A percentile compares a stretch with the other conserved stretches of the same genome.
These are phyloP conservation scores for Zaprionus kolodkinae DNA, from an alignment of 1,140 invertebrate genomes.

Conservation along the genomic window DNA sequence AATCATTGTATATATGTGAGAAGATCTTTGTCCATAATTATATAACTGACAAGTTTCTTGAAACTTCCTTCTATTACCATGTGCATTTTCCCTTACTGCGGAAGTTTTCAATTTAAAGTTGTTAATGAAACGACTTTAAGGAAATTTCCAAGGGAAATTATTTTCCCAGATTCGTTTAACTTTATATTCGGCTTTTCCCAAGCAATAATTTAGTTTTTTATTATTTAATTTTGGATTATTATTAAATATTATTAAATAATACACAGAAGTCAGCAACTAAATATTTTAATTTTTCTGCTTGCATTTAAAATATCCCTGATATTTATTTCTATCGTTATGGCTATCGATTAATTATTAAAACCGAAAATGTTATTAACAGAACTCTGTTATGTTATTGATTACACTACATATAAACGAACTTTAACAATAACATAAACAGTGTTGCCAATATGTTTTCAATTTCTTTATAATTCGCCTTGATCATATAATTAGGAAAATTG, in stretches of 20 bases:
- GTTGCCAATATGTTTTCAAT: neutral
- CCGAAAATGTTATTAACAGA: neutral
- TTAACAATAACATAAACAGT: neutral
- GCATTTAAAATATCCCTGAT: too few relatives aligned
- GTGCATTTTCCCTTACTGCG: neutral
- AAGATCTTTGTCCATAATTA: slow-evolving; percentile 54
- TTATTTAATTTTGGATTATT: neutral
- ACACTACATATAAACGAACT: too few relatives aligned
- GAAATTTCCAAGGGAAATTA: neutral
- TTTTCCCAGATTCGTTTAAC: neutral
- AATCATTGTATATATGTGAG: neutral
- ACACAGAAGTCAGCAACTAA: too few relatives aligned
- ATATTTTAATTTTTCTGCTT: neutral
- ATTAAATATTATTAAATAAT: too few relatives aligned
- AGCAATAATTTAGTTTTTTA: neutral
- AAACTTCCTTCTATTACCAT: neutral
- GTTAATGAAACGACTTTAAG: too few relatives aligned
- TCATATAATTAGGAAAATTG: neutral
- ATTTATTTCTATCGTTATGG: neutral
- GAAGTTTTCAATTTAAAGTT: neutral
- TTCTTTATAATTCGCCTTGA: too few relatives aligned
- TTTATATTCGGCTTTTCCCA: neutral
- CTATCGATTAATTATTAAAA: neutral
- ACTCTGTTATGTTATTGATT: neutral
- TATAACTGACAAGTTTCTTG: slow-evolving; percentile 21